Conservation (phyloP, 1,140 invertebrate species). For the Tribolium castaneum region DNA sequence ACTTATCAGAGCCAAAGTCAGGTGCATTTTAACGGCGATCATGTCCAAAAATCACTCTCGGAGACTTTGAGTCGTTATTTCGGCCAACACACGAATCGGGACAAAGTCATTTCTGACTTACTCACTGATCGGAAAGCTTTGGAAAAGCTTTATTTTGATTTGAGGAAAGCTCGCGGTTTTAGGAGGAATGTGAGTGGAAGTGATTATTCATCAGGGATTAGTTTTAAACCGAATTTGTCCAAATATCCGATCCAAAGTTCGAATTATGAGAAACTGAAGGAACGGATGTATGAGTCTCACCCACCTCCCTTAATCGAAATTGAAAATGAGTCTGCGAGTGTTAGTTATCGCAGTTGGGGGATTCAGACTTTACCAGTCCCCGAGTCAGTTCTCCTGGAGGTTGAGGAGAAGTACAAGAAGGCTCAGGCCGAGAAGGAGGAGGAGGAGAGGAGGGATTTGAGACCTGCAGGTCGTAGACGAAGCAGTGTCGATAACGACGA, state of each 20-base stretch:
- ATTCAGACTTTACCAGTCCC: constrained; percentile 73
- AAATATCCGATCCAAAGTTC: constrained; percentile 54
- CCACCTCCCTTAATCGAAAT: constrained; percentile 78
- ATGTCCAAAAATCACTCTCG: constrained; percentile 71
- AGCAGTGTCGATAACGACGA: constrained; percentile 85
- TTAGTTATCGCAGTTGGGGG: constrained; percentile 65
- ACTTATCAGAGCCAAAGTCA: constrained; percentile 20
- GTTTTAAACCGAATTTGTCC: background rate
- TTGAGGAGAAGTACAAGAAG: constrained; percentile 66
- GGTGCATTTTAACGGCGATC: constrained; percentile 67
- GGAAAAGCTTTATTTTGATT: constrained; percentile 78
- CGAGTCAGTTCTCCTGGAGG: constrained; percentile 66
- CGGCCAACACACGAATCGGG: constrained; percentile 71
- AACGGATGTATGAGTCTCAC: constrained; percentile 50
- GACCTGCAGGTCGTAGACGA: constrained; percentile 64
- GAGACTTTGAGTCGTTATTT: constrained; percentile 77
- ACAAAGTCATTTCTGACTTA: constrained; percentile 77
- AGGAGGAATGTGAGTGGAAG: constrained; percentile 65
- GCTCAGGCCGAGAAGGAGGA: constrained; percentile 60
- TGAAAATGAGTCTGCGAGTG: constrained; percentile 70
- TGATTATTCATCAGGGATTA: constrained; percentile 44
- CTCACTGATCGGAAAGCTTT: constrained; percentile 77
- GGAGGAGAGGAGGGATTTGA: constrained; percentile 61
- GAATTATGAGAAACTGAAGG: constrained; percentile 61
- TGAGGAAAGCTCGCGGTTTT: constrained; percentile 76